A percentile compares a stretch with the other conserved stretches of the same genome.
These are phyloP conservation scores for Petrocephalus schoutedeni DNA, from an alignment of 2,797 vertebrate genomes.

Conservation along the genomic window DNA sequence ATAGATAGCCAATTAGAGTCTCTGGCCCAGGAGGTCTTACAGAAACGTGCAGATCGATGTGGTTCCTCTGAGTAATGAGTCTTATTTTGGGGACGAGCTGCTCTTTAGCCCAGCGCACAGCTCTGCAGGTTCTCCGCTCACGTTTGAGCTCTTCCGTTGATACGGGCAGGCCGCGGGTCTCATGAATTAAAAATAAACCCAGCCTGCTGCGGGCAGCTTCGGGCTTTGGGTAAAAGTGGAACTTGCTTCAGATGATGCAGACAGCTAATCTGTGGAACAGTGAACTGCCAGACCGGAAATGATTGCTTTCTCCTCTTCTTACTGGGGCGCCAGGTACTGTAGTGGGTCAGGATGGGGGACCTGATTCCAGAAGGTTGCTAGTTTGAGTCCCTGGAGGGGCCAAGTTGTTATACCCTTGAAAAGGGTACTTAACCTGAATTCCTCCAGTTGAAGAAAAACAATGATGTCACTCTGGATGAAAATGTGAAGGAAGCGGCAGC, in stretches of 20 bases:
- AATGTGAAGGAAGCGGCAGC: background rate
- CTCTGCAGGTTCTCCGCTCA: background rate
- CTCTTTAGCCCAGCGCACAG: background rate
- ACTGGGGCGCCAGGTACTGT: background rate
- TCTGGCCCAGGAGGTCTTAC: constrained; percentile 28
- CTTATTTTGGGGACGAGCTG: background rate
- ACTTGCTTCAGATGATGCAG: background rate
- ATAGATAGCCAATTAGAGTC: constrained; percentile 47
- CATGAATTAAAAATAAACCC: background rate
- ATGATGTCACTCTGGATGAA: background rate
- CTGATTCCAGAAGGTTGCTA: background rate
- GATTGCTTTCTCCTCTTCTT: background rate
- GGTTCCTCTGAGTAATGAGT: background rate
- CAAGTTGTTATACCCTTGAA: background rate
- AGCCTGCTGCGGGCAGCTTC: background rate
- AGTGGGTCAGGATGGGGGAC: background rate
- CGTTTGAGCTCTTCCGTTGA: background rate
- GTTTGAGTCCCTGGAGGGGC: background rate
- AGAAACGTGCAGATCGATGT: background rate
- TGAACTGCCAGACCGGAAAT: background rate
- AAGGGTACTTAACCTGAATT: background rate
- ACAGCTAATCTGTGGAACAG: background rate
- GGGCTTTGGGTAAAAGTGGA: background rate
- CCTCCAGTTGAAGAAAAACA: background rate
- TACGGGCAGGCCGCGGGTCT: background rate